These are phyloP conservation scores for Urocyon cinereoargenteus DNA, from an alignment of 2,797 vertebrate genomes.

Conservation along the genomic window DNA sequence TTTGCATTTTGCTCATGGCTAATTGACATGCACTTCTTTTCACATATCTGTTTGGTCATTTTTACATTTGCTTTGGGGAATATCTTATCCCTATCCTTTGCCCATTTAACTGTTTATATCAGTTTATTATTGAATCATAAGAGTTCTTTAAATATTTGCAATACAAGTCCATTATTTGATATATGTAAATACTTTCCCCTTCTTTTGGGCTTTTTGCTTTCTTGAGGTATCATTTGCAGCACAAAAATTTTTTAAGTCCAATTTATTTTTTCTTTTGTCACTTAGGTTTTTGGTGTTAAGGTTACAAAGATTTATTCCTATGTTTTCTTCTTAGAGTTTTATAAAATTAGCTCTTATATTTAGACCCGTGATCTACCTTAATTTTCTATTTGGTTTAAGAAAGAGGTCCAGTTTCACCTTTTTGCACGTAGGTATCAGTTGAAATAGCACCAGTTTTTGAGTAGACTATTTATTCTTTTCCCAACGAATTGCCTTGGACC, in stretches of 20 bases:
- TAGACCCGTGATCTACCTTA: neutral
- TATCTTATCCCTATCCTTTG: constrained; percentile 1
- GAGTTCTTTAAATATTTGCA: constrained; percentile 41
- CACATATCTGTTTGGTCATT: neutral
- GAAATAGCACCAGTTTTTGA: neutral
- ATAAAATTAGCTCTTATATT: neutral
- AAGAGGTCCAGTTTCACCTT: neutral
- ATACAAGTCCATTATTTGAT: neutral
- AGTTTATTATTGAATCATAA: constrained; percentile 10
- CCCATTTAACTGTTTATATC: constrained; percentile 2
- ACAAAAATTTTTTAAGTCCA: neutral
- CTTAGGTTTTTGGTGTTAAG: neutral
- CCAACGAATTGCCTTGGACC: neutral
- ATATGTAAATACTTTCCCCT: constrained; percentile 6
- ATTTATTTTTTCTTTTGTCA: neutral
- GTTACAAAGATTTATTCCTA: neutral
- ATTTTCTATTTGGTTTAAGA: constrained; percentile 42
- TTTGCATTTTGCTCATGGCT: constrained; percentile 12
- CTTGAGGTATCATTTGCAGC: neutral
- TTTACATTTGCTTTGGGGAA: constrained; percentile 35
- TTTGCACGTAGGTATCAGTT: neutral
- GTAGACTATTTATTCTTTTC: neutral
- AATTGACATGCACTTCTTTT: neutral
- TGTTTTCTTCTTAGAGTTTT: constrained; percentile 28
- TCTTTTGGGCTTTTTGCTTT: neutral